Conservation (phyloP, 2,113 vertebrate species). For the Datnioides undecimradiatus region DNA sequence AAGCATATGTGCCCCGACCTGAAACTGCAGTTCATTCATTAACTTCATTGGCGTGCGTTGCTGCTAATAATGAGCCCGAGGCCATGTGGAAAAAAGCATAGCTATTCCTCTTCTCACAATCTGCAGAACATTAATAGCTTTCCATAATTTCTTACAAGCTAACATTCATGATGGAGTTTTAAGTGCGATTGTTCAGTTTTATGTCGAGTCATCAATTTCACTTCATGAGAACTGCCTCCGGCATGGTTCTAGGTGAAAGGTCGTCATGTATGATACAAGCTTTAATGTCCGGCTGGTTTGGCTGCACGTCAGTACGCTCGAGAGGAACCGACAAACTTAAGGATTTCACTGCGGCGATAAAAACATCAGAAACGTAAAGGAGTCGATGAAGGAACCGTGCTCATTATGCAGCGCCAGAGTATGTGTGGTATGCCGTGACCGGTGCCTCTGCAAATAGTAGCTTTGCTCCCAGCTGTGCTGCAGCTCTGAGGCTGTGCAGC, state of each 20-base stretch:
- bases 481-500: too few species aligned
- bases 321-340: too few species aligned
- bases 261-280: conserved; percentile 7
- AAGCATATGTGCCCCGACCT: conserved; percentile 74
- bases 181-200: conserved; percentile 55
- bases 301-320: background rate
- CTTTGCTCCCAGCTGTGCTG: conserved; percentile 18
- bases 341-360: too few species aligned
- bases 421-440: background rate
- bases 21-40: conserved; percentile 67
- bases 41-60: conserved; percentile 66
- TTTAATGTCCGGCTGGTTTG: background rate
- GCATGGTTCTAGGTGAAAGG: conserved; percentile 29
- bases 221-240: conserved; percentile 28
- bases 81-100: conserved; percentile 48
- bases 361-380: background rate
- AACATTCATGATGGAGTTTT: conserved; percentile 46
- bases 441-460: conserved; percentile 2
- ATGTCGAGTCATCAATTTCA: conserved; percentile 51
- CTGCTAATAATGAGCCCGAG: conserved; percentile 72
- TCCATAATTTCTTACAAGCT: conserved; percentile 70
- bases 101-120: conserved; percentile 55
- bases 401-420: background rate
- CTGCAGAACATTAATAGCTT: conserved; percentile 68
- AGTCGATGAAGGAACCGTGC: background rate